A percentile compares a stretch with the other conserved stretches of the same genome.
phyloP scores from a whole-genome alignment of 2,797 vertebrate genomes.

The Heliangelus exortis region DNA sequence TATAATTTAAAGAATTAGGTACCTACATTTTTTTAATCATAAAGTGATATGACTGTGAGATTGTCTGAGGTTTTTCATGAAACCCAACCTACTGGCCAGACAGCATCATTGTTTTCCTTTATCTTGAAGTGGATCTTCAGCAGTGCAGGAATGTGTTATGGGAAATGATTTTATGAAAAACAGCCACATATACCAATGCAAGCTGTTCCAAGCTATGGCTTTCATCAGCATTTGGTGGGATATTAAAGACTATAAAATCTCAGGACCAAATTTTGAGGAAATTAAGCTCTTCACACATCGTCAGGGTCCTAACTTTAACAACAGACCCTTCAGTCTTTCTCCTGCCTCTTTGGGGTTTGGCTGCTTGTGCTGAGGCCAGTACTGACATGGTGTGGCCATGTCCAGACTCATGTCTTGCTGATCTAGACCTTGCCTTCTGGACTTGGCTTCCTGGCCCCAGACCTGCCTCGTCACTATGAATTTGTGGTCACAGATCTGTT shows the following conservation, averaged over 20 bases:
- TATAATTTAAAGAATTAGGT: not conserved
- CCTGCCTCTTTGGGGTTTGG: not conserved
- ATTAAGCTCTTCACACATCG: not conserved
- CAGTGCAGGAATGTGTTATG: not conserved
- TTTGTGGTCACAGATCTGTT: not conserved
- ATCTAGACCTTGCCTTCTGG: not conserved
- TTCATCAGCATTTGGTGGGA: not conserved
- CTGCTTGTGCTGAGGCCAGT: not conserved
- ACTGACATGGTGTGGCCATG: accelerated
- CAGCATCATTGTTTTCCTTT: not conserved
- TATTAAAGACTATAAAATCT: not conserved
- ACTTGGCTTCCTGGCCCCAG: not conserved
- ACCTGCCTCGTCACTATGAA: not conserved
- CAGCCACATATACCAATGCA: not conserved
- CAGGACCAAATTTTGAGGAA: not conserved
- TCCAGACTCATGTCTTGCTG: not conserved
- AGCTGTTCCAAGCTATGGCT: not conserved
- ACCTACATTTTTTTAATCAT: not conserved
- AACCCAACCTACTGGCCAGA: not conserved
- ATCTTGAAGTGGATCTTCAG: not conserved
- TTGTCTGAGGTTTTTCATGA: not conserved
- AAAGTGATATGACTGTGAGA: not conserved
- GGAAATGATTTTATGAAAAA: not conserved
- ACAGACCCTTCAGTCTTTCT: not conserved
- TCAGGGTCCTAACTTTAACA: not conserved